Percentiles rank a stretch among this genome's conserved stretches.
These are phyloP conservation scores for Carettochelys insculpta DNA, from an alignment of 2,113 vertebrate species.

Conservation along the genomic window DNA sequence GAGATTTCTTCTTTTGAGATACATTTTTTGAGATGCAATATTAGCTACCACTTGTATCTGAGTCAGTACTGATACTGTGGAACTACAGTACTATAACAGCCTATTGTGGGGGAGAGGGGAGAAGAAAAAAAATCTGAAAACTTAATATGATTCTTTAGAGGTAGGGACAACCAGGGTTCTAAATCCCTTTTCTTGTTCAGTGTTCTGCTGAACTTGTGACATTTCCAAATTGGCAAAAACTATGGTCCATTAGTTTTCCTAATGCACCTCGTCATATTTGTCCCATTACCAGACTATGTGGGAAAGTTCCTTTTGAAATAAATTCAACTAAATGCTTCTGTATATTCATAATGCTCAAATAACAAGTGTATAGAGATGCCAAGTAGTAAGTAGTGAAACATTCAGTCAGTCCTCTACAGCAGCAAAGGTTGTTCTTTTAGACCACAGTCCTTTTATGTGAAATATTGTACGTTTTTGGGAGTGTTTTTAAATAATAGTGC, in stretches of 20 bases:
- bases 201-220: slow-evolving; percentile 6
- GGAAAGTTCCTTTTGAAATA: neutral
- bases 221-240: neutral
- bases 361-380: neutral
- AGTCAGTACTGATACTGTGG: slow-evolving; percentile 50
- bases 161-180: neutral
- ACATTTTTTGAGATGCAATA: slow-evolving; percentile 17
- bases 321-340: neutral
- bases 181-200: neutral
- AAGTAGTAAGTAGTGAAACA: rapidly evolving
- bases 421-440: neutral
- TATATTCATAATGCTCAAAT: neutral
- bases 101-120: slow-evolving; percentile 32
- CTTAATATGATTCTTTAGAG: slow-evolving; percentile 32
- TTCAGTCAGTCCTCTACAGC: neutral
- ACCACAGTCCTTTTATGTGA: neutral
- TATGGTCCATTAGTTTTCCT: neutral
- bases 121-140: slow-evolving; percentile 16
- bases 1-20: slow-evolving; percentile 9
- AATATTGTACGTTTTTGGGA: neutral
- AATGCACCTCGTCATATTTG: neutral
- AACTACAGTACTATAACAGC: slow-evolving; percentile 34
- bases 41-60: neutral
- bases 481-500: neutral
- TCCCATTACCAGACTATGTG: neutral